Evolutionary conservation across 2,888 invertebrate genomes (phyloP).

Genomic region (Zygaena filipendulae): DNA sequence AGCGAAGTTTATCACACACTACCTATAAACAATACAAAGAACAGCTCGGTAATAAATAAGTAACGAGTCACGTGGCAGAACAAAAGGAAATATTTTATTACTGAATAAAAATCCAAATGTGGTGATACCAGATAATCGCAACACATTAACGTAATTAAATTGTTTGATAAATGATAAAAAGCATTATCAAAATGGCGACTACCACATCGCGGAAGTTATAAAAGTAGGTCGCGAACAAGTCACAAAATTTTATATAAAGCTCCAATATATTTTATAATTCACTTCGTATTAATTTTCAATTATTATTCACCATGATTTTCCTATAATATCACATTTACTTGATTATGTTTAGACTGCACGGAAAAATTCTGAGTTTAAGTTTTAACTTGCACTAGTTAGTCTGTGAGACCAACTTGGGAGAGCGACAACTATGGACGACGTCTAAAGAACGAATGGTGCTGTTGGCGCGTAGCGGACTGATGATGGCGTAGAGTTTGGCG

Average conservation of each 20-base stretch:
- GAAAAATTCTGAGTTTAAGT: slow-evolving; percentile 32
- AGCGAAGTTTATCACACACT: no score
- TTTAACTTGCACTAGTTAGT: slow-evolving; percentile 35
- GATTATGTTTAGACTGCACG: slow-evolving; percentile 19
- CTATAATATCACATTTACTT: slow-evolving; percentile 18
- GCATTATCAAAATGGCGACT: slow-evolving; percentile 47
- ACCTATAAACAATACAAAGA: no score
- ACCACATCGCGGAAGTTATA: slow-evolving; percentile 54
- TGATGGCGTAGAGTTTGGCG: slow-evolving; percentile 35
- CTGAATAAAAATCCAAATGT: no score
- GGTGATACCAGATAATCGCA: no score
- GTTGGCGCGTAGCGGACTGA: slow-evolving; percentile 14
- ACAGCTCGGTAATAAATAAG: no score
- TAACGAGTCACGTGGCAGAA: slow-evolving; percentile 36
- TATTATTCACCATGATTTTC: slow-evolving; percentile 27
- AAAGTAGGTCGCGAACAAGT: slow-evolving; percentile 54
- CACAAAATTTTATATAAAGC: slow-evolving; percentile 25
- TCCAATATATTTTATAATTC: not conserved
- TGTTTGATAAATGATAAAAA: no score
- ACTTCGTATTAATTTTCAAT: slow-evolving; percentile 16
- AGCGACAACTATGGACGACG: slow-evolving; percentile 40
- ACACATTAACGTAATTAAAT: no score
- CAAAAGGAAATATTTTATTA: slow-evolving; percentile 34
- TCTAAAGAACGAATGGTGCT: slow-evolving; percentile 53
- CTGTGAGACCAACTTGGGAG: slow-evolving; percentile 19